Percentiles rank a stretch among this genome's conserved stretches.
Evolutionary conservation across 1,140 invertebrate species (phyloP).

Genomic region (Ostrea denselamellosa): DNA sequence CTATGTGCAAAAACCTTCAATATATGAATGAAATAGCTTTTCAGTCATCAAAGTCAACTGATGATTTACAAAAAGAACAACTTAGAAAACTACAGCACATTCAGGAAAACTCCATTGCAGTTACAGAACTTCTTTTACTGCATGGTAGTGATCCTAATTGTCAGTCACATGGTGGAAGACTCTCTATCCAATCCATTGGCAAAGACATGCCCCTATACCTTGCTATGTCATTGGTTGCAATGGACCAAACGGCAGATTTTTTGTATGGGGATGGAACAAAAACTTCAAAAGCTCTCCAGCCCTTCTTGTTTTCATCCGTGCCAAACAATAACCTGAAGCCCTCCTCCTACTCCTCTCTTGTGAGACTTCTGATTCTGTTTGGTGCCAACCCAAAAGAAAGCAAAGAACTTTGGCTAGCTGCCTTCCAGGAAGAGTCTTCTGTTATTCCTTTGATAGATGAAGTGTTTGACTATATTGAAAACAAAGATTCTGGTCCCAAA

Average conservation of each 20-base stretch:
- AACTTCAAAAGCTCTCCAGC: constrained; percentile 35
- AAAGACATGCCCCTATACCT: constrained; percentile 49
- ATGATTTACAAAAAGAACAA: constrained; percentile 38
- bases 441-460: constrained; percentile 56
- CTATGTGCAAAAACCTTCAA: constrained; percentile 60
- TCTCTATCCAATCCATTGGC: not conserved
- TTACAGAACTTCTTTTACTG: constrained; percentile 59
- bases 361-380: constrained; percentile 58
- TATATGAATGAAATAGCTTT: constrained; percentile 57
- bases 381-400: constrained; percentile 48
- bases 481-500: constrained; percentile 49
- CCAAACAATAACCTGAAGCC: not conserved
- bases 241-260: constrained; percentile 51
- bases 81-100: constrained; percentile 48
- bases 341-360: constrained; percentile 61
- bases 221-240: constrained; percentile 56
- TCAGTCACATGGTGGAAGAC: not conserved
- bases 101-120: constrained; percentile 58
- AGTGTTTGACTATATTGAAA: constrained; percentile 60
- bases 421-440: constrained; percentile 13
- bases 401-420: constrained; percentile 43
- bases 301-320: constrained; percentile 35
- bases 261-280: constrained; percentile 25
- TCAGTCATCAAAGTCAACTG: constrained; percentile 21
- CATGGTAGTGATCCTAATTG: constrained; percentile 59